Evolutionary conservation across 2,888 invertebrate genomes (phyloP).

Genomic region (Eupithecia insigniata): DNA sequence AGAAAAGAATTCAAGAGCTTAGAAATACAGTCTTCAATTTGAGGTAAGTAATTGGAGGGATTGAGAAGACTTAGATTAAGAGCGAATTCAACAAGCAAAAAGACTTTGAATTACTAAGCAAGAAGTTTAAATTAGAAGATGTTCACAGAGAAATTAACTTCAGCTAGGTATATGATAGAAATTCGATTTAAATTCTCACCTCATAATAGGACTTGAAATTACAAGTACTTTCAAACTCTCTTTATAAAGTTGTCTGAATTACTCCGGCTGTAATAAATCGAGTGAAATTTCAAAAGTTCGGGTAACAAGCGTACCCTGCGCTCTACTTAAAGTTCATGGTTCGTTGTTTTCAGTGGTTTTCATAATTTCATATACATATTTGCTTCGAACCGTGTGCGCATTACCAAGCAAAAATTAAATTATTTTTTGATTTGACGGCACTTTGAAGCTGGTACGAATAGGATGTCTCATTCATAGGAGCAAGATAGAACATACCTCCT

Average conservation of each 20-base stretch:
- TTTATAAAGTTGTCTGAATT: slow-evolving; percentile 55
- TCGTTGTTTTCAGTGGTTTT: slow-evolving; percentile 40
- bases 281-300: slow-evolving; percentile 56
- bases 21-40: slow-evolving; percentile 1
- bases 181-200: slow-evolving; percentile 14
- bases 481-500: not conserved
- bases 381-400: slow-evolving; percentile 21
- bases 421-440: not conserved
- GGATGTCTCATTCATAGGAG: not conserved
- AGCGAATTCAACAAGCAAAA: not conserved
- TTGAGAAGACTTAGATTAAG: not conserved
- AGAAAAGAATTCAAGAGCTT: not conserved
- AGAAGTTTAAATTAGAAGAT: not conserved
- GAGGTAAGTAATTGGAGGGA: not conserved
- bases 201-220: slow-evolving; percentile 24
- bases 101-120: not conserved
- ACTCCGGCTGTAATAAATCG: slow-evolving; percentile 55
- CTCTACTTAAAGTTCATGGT: slow-evolving; percentile 52
- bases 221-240: slow-evolving; percentile 39
- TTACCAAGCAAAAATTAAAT: not conserved
- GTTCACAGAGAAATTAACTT: not conserved
- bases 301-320: slow-evolving; percentile 50
- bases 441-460: not conserved
- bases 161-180: not conserved
- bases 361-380: slow-evolving; percentile 40